A percentile compares a stretch with the other conserved stretches of the same genome.
Evolutionary conservation across 1,140 invertebrate genomes (phyloP).

Genomic region (Zaprionus africanus): DNA sequence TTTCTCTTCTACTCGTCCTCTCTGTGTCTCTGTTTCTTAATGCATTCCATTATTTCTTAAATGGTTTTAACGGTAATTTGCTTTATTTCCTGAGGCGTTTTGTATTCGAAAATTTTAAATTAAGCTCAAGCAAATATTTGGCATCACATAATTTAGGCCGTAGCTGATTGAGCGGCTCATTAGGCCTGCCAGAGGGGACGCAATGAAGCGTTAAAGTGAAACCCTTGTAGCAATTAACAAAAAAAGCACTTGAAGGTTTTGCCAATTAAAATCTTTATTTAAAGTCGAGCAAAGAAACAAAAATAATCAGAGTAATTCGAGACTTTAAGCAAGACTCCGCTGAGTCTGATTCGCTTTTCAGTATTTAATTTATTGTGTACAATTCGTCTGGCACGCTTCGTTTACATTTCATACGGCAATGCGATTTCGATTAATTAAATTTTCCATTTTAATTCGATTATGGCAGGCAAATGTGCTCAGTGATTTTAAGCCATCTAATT

Average conservation of each 20-base stretch:
- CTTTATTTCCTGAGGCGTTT: slow-evolving; percentile 25
- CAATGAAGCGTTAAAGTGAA: slow-evolving; percentile 20
- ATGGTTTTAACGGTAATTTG: slow-evolving; percentile 33
- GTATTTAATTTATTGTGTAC: slow-evolving; percentile 1
- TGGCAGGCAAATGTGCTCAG: slow-evolving; percentile 44
- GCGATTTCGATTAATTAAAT: slow-evolving; percentile 28
- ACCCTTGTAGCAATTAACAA: slow-evolving; percentile 23
- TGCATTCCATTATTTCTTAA: slow-evolving; percentile 33
- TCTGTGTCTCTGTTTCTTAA: not conserved
- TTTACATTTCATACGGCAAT: slow-evolving; percentile 8
- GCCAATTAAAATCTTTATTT: slow-evolving; percentile 10
- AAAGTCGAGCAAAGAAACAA: not conserved
- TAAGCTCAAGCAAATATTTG: slow-evolving; percentile 44
- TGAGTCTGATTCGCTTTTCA: not conserved
- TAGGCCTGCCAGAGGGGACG: slow-evolving; percentile 10
- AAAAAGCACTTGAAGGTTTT: slow-evolving; percentile 11
- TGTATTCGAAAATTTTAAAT: slow-evolving; percentile 18
- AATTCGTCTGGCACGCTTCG: not conserved
- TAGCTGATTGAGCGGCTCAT: slow-evolving; percentile 28
- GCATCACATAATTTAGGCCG: slow-evolving; percentile 7
- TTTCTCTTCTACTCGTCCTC: not conserved
- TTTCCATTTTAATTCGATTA: slow-evolving; percentile 50
- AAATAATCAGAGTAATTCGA: not conserved
- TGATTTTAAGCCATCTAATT: slow-evolving; percentile 49
- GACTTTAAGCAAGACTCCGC: not conserved